Percentiles rank a stretch among this genome's conserved stretches.
Evolutionary conservation across 2,888 invertebrate genomes (phyloP).

Genomic region (Ichneumoninae sp.): DNA sequence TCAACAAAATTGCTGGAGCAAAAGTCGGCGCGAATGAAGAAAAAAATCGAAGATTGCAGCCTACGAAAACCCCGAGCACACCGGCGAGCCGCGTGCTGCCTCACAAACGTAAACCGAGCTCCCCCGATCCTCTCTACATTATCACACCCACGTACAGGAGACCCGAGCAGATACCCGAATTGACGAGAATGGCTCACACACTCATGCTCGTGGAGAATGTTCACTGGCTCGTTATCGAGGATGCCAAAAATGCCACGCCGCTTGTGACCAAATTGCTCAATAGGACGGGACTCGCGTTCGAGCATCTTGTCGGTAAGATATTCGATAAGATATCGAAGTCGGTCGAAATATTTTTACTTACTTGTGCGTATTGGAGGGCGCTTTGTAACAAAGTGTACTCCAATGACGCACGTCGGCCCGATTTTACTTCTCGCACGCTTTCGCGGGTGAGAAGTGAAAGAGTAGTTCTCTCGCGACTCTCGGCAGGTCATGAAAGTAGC

Average conservation of each 20-base stretch:
- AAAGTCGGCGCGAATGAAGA: slow-evolving; percentile 28
- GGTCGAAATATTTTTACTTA: neutral
- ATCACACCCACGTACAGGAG: slow-evolving; percentile 91
- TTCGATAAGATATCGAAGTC: neutral
- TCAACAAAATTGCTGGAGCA: slow-evolving; percentile 67
- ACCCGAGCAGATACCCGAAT: slow-evolving; percentile 92
- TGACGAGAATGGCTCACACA: slow-evolving; percentile 90
- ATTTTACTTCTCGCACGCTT: too few relatives aligned
- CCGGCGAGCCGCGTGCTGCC: slow-evolving; percentile 11
- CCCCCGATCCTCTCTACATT: slow-evolving; percentile 86
- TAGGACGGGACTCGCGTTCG: slow-evolving; percentile 86
- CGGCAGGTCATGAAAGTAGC: too few relatives aligned
- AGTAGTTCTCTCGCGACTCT: too few relatives aligned
- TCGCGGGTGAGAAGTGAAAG: too few relatives aligned
- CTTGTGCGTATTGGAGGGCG: neutral
- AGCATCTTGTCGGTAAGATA: slow-evolving; percentile 86
- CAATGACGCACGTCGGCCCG: too few relatives aligned
- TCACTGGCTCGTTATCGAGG: slow-evolving; percentile 92
- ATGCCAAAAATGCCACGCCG: slow-evolving; percentile 86
- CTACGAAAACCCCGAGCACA: slow-evolving; percentile 33
- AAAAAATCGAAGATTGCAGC: slow-evolving; percentile 26
- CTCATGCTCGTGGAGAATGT: slow-evolving; percentile 88
- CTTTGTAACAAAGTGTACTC: too few relatives aligned
- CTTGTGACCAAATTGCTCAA: slow-evolving; percentile 85
- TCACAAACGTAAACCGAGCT: slow-evolving; percentile 45